phyloP scores from a whole-genome alignment of 2,113 vertebrate species.

The Corydoras maculifer region DNA sequence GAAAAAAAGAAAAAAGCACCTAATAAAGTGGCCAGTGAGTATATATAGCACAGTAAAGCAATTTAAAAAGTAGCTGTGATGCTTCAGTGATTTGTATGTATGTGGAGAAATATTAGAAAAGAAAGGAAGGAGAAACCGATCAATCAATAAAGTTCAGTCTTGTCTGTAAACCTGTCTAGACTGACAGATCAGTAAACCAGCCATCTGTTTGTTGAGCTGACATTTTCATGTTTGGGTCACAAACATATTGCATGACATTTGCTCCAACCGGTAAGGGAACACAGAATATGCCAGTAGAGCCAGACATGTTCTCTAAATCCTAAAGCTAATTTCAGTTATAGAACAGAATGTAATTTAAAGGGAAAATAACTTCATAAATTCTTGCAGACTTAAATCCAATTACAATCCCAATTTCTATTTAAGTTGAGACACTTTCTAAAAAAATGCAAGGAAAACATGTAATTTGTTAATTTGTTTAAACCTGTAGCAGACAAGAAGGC shows the following conservation, averaged over 20 bases:
- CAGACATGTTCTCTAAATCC: conserved; percentile 34
- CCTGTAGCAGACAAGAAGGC: too few relatives aligned
- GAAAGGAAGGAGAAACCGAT: background rate
- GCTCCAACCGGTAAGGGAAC: conserved; percentile 28
- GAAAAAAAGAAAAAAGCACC: too few relatives aligned
- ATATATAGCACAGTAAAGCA: too few relatives aligned
- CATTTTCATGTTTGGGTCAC: conserved; percentile 34
- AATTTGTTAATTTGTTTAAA: too few relatives aligned
- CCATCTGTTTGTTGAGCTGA: conserved; percentile 38
- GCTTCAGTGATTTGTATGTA: too few relatives aligned
- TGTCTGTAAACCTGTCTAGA: conserved; percentile 12
- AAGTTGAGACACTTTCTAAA: too few relatives aligned
- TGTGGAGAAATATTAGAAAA: background rate
- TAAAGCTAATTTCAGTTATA: conserved; percentile 41
- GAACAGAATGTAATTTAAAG: conserved; percentile 12
- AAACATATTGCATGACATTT: conserved; percentile 34
- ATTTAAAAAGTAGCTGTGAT: too few relatives aligned
- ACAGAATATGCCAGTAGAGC: conserved; percentile 22
- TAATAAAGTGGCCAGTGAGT: too few relatives aligned
- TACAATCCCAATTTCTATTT: too few relatives aligned
- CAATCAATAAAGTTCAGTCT: background rate
- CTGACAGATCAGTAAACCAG: conserved; percentile 26
- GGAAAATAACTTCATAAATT: too few relatives aligned
- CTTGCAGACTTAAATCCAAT: too few relatives aligned
- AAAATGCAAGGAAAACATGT: too few relatives aligned